Evolutionary conservation across 2,113 vertebrate genomes (phyloP).

Genomic region (Misgurnus anguillicaudatus): DNA sequence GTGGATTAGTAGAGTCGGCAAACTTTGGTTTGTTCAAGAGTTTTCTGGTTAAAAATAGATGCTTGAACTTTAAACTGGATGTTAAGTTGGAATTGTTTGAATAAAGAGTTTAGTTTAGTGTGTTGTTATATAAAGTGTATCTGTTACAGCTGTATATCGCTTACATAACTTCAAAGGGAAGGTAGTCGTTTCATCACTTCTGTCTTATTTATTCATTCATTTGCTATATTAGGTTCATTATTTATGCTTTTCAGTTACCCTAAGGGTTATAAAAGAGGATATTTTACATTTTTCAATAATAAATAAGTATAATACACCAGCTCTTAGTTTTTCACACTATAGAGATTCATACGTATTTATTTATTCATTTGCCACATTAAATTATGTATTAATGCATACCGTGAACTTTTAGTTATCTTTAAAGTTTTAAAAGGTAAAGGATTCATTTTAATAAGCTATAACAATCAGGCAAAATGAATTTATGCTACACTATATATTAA

Average conservation of each 20-base stretch:
- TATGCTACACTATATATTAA: background rate
- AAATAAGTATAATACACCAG: too few species aligned
- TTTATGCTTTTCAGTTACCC: conserved; percentile 3
- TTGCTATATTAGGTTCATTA: background rate
- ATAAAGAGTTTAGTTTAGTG: background rate
- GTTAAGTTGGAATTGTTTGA: background rate
- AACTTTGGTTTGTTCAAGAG: conserved; percentile 1
- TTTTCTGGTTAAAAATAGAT: conserved; percentile 8
- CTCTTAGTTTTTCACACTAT: too few species aligned
- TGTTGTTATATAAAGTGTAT: background rate
- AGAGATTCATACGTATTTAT: too few species aligned
- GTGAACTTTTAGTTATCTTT: background rate
- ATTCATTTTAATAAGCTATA: background rate
- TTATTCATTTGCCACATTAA: too few species aligned
- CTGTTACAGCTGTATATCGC: conserved; percentile 28
- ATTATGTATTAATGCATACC: too few species aligned
- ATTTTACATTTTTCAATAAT: too few species aligned
- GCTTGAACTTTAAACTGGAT: conserved; percentile 11
- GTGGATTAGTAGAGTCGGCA: conserved; percentile 10
- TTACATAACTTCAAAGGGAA: conserved; percentile 43
- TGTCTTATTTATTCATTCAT: conserved; percentile 1
- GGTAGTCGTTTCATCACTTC: background rate
- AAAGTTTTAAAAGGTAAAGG: conserved; percentile 10
- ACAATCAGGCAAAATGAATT: background rate
- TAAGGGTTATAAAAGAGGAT: too few species aligned